A percentile compares a stretch with the other conserved stretches of the same genome.
These are phyloP conservation scores for Accipiter virgatus DNA, from an alignment of 2,113 vertebrate species.

Conservation along the genomic window DNA sequence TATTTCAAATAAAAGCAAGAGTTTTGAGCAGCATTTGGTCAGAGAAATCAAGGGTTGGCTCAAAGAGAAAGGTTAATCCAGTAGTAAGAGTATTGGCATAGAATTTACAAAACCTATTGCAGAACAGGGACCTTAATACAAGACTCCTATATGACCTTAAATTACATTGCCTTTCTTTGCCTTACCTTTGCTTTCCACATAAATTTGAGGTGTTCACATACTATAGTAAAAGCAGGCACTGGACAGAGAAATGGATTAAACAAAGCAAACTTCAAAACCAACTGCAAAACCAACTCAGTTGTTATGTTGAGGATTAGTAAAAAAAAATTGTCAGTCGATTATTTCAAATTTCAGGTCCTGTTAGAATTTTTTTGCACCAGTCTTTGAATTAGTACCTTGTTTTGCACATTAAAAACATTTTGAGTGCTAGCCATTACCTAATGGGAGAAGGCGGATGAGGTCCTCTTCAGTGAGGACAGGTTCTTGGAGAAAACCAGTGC, in stretches of 20 bases:
- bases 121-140: not conserved
- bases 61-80: not conserved
- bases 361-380: not conserved
- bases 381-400: not conserved
- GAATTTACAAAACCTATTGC: not conserved
- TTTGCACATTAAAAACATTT: not conserved
- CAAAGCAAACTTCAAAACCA: not conserved
- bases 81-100: not conserved
- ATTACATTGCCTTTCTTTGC: not conserved
- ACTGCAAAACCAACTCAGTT: not conserved
- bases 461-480: not conserved
- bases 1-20: conserved; percentile 16
- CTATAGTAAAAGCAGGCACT: not conserved
- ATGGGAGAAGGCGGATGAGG: not conserved
- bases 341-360: not conserved
- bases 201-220: not conserved
- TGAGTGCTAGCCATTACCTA: not conserved
- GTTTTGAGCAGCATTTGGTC: not conserved
- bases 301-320: not conserved
- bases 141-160: not conserved
- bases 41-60: not conserved
- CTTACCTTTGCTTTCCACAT: not conserved
- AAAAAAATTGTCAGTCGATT: not conserved
- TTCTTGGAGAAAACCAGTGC: not conserved
- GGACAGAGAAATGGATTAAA: not conserved